phyloP scores from a whole-genome alignment of 2,888 invertebrate species.

The Cremastinae sp. region DNA sequence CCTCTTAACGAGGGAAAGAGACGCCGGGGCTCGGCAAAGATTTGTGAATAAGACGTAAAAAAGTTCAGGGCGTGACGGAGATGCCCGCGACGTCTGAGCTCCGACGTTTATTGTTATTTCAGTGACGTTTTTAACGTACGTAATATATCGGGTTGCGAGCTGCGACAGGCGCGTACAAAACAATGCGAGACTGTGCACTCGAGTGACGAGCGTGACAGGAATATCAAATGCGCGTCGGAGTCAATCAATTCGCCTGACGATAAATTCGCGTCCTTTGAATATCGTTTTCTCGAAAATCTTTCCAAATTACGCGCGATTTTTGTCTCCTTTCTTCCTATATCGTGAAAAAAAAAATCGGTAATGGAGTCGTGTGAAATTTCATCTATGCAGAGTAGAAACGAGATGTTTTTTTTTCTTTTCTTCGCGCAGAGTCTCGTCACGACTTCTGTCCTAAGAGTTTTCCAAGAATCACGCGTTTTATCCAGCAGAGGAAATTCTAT shows the following conservation, averaged over 20 bases:
- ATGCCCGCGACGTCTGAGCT: constrained; percentile 50
- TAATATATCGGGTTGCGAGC: constrained; percentile 61
- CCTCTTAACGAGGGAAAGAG: constrained; percentile 17
- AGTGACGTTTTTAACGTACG: constrained; percentile 61
- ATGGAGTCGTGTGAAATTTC: too few relatives aligned
- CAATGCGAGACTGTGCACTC: constrained; percentile 64
- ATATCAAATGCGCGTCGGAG: constrained; percentile 73
- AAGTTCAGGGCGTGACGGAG: constrained; percentile 53
- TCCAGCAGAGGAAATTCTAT: not conserved
- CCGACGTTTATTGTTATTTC: constrained; percentile 71
- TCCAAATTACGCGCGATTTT: too few relatives aligned
- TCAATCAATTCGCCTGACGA: constrained; percentile 73
- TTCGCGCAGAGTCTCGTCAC: constrained; percentile 1
- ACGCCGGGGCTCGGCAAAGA: constrained; percentile 7
- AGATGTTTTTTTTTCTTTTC: too few relatives aligned
- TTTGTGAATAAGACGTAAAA: constrained; percentile 16
- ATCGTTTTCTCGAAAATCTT: not conserved
- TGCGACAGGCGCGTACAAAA: constrained; percentile 68
- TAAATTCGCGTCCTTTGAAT: constrained; percentile 29
- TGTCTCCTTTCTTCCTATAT: too few relatives aligned
- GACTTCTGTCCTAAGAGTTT: not conserved
- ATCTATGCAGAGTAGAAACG: too few relatives aligned
- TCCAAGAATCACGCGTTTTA: too few relatives aligned
- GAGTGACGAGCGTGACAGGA: constrained; percentile 59
- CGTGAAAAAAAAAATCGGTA: constrained; percentile 62